Conservation (phyloP, 2,113 vertebrate species). For the Chrysochloris asiatica region DNA sequence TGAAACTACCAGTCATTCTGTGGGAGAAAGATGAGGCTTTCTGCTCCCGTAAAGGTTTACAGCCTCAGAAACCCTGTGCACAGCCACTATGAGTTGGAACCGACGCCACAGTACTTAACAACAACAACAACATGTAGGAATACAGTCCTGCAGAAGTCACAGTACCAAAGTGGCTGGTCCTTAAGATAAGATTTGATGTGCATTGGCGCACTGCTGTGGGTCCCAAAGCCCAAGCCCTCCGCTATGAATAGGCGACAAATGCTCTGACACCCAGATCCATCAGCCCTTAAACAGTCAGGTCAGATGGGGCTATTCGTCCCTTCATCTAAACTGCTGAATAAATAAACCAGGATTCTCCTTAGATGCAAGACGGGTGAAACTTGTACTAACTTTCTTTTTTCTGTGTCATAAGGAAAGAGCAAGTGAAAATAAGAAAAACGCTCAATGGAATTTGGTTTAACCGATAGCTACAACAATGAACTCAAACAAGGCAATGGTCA, state of each 20-base stretch:
- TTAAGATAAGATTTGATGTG: too few relatives aligned
- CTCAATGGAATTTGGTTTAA: too few relatives aligned
- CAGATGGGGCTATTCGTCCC: rapidly evolving
- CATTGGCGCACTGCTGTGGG: too few relatives aligned
- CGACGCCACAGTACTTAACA: too few relatives aligned
- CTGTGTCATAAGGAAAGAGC: background rate
- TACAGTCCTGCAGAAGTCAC: background rate
- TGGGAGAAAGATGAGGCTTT: too few relatives aligned
- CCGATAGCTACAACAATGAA: background rate
- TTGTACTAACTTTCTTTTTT: background rate
- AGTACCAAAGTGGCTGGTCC: rapidly evolving
- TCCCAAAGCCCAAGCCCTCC: rapidly evolving
- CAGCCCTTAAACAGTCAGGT: background rate
- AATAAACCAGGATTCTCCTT: too few relatives aligned
- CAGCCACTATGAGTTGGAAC: too few relatives aligned
- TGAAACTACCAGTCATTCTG: too few relatives aligned
- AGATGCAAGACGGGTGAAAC: background rate
- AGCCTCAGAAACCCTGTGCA: too few relatives aligned
- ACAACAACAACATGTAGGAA: too few relatives aligned
- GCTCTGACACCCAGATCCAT: background rate
- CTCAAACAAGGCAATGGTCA: background rate
- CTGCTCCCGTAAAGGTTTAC: too few relatives aligned
- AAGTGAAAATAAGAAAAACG: background rate
- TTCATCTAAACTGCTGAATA: background rate
- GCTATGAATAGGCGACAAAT: background rate